Evolutionary conservation across 2,888 invertebrate species (phyloP), one percentile per base, ranked within the genome.

Genomic region (Molanna angustata): DNA sequence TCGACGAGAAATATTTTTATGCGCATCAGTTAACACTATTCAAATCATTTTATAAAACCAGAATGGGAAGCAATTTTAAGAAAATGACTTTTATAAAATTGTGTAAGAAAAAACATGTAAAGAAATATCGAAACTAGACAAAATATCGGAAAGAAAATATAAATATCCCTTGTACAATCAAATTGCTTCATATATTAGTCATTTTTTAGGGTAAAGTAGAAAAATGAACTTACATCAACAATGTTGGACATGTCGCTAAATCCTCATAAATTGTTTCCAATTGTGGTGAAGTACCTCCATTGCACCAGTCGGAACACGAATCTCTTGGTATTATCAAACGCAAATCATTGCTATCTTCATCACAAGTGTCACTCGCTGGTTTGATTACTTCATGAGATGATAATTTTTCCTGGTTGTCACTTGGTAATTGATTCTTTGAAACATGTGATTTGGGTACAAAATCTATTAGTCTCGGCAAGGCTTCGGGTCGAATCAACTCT

Each of bases 191-290:
- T 7, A 22, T 13, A 21, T 21, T n/a, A 22, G 14, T 4, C 13
- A 42, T 32, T n/a, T 45, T 17, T 33, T 33, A 18, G 16, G 14
- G n/a, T 35, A 35, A n/a, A n/a, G 4, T 49, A 31, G 27, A 47
- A 22, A 27, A 21, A 4, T 21, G 4, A 13, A 55, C 58, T 58
- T 42, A 58, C 77, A 66, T 54, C 11, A 56, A 51, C 63, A 62
- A 65, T 71, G 58, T 75, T 73, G 44, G 72, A 69, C 62, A 72
- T 68, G 61, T 76, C 73, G 60, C 67, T 62, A 85, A 85, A 59
- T 82, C 78, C 68, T 86, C 86, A 14, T 85, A 85, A 60, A 86
- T 86, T 18, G 86, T 86, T 43, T 84, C 84, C 43, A 86, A 71
- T 40, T 82, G 83, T 16, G 80, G 79, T 18, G 80, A 77, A 17